Evolutionary conservation across 2,797 vertebrate genomes (phyloP), one percentile per base, ranked within the genome.

Genomic region (Hypotaenidia okinawae): DNA sequence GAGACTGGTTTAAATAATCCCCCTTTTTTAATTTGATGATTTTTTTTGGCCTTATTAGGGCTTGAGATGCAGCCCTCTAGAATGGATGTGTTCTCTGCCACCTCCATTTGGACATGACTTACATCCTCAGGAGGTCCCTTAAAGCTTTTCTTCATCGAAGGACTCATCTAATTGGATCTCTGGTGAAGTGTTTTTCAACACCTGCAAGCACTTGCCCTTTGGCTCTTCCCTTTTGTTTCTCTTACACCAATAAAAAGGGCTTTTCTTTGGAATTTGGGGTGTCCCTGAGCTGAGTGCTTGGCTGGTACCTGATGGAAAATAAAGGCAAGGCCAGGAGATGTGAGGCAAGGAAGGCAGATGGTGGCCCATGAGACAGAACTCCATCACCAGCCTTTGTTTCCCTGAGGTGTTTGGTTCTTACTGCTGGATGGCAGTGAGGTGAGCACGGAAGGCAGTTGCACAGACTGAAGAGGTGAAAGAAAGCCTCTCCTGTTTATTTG

Each of bases 271-370:
- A 51, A 16, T 69, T 51, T 54, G 13, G 66, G 63, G 49, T 32
- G 32, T 68, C 16, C 24, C 15, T 1, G 11, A 22, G 51, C 55
- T 33, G n/a, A 33, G 30, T 12, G 24, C n/a, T 19, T 10, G n/a
- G 25, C 64, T 61, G 47, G 22, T 45, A 1, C 21, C 51, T 54
- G 35, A 8, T 66, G 64, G 59, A 39, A 37, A 47, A 13, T 13
- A 37, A 22, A 21, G 3, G 3, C 23, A 4, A 57, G 37, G 23
- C 37, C 5, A 14, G 0, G 0, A 28, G 57, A 23, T 7, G n/a
- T 6, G 41, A 49, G 51, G 25, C 35, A 72, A 85, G 57, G 59
- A 16, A 74, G 66, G 61, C 54, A 39, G 35, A 3, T 9, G 55
- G 39, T 54, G 54, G 43, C 87, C 37, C 9, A 16, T 28, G 58